Conservation (phyloP, 2,113 vertebrate genomes). For the Rousettus leschenaultii region DNA sequence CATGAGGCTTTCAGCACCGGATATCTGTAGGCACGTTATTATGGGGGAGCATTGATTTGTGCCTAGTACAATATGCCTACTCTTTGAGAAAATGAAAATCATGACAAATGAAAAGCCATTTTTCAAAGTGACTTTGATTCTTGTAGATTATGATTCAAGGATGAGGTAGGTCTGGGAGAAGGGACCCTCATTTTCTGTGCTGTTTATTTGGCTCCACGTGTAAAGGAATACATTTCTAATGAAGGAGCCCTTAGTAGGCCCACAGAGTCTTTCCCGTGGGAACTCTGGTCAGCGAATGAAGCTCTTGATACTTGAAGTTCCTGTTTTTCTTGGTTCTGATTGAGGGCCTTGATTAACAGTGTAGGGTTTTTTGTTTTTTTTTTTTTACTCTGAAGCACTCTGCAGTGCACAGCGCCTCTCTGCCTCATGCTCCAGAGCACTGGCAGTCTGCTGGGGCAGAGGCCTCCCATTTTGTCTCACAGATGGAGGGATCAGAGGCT, state of each 20-base stretch:
- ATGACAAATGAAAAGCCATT: conserved; percentile 60
- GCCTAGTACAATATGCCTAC: conserved; percentile 36
- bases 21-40: conserved; percentile 25
- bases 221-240: background rate
- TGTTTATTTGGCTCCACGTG: background rate
- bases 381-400: background rate
- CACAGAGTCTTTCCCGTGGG: background rate
- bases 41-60: conserved; percentile 50
- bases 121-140: conserved; percentile 67
- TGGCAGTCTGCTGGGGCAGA: background rate
- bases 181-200: background rate
- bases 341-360: background rate
- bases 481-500: background rate
- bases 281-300: background rate
- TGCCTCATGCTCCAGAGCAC: background rate
- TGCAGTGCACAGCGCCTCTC: background rate
- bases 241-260: background rate
- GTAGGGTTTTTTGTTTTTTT: no score
- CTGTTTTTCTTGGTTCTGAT: conserved; percentile 7
- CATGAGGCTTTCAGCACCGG: background rate
- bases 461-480: background rate
- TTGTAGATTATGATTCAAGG: conserved; percentile 8
- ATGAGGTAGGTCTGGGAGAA: background rate
- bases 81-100: conserved; percentile 69
- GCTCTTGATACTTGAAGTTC: background rate